Evolutionary conservation across 2,888 invertebrate species (phyloP).

Genomic region (Agrochola lota): DNA sequence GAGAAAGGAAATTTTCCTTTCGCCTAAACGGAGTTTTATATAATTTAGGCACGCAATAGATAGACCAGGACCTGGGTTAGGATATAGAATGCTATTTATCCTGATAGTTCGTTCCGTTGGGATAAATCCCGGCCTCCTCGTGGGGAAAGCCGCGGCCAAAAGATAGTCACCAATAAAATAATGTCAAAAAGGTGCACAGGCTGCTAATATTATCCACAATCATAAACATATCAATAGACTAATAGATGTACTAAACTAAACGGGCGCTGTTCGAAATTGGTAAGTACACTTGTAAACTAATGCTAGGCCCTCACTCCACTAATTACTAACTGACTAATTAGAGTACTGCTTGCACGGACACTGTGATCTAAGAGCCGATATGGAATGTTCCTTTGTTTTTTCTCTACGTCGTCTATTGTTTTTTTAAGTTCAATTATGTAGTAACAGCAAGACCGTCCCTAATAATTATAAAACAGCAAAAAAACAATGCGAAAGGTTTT

Average conservation of each 20-base stretch:
- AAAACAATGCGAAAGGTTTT: background rate
- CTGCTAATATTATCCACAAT: background rate
- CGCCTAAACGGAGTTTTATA: background rate
- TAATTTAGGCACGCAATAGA: background rate
- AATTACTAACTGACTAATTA: slow-evolving; percentile 60
- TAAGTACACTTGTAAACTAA: slow-evolving; percentile 51
- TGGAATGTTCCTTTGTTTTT: background rate
- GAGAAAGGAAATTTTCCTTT: background rate
- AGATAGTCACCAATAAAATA: no score
- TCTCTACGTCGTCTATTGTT: no score
- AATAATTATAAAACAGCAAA: background rate
- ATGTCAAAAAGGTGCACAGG: no score
- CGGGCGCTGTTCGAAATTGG: slow-evolving; percentile 48
- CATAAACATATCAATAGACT: slow-evolving; percentile 16
- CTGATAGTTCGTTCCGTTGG: no score
- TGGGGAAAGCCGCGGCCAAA: no score
- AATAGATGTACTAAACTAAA: slow-evolving; percentile 18
- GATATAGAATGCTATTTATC: background rate
- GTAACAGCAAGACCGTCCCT: background rate
- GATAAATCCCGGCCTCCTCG: no score
- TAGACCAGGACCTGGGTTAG: background rate
- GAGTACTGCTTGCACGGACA: slow-evolving; percentile 13
- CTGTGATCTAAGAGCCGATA: background rate
- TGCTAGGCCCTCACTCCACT: slow-evolving; percentile 43
- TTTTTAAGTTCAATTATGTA: slow-evolving; percentile 16